Evolutionary conservation across 2,888 invertebrate species (phyloP).

Genomic region (Rhingia campestris): DNA sequence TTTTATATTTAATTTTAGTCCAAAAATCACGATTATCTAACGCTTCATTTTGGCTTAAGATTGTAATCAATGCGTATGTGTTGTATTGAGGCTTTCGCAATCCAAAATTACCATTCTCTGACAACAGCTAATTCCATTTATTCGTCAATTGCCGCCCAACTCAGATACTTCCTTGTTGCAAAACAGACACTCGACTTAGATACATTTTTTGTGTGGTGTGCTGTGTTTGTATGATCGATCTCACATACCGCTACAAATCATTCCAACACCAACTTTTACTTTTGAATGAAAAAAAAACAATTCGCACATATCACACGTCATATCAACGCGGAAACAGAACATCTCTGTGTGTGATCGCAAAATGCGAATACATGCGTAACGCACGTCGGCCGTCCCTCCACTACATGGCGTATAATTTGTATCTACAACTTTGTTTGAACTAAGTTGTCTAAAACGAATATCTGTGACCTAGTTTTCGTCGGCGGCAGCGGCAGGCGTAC

Average conservation of each 20-base stretch:
- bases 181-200: not conserved
- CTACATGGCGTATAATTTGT: not conserved
- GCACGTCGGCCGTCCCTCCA: not conserved
- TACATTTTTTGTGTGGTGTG: not conserved
- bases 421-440: constrained; percentile 32
- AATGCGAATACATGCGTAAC: constrained; percentile 33
- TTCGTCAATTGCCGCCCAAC: no score
- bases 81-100: no score
- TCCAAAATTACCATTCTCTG: no score
- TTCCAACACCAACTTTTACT: not conserved
- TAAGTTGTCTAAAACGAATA: constrained; percentile 53
- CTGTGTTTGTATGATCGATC: not conserved
- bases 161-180: constrained; percentile 2
- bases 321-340: constrained; percentile 50
- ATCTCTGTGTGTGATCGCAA: constrained; percentile 18
- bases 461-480: constrained; percentile 63
- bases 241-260: not conserved
- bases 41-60: no score
- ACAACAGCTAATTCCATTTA: not conserved
- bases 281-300: not conserved
- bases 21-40: no score
- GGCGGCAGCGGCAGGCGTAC: constrained; percentile 28
- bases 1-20: no score
- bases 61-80: no score
- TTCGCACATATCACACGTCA: constrained; percentile 27